A percentile compares a stretch with the other conserved stretches of the same genome.
Conservation (phyloP, 2,113 vertebrate species). For the Heteronetta atricapilla region DNA sequence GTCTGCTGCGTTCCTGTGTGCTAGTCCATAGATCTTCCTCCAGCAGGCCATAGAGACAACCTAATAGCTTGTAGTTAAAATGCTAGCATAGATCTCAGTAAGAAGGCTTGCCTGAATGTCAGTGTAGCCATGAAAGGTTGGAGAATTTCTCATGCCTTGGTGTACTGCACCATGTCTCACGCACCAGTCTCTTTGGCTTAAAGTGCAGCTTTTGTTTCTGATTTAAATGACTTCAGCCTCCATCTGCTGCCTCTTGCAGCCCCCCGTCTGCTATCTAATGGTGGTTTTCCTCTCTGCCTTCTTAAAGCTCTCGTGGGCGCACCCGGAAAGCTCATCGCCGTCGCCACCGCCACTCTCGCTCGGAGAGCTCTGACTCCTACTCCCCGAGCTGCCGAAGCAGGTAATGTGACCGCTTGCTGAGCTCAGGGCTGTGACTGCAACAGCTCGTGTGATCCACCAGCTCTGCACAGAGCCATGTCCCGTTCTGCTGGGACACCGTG, state of each 20-base stretch:
- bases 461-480: not conserved
- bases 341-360: constrained; percentile 80
- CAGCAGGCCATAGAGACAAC: not conserved
- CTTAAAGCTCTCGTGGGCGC: constrained; percentile 83
- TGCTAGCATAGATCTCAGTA: not conserved
- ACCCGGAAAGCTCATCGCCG: constrained; percentile 79
- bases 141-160: not conserved
- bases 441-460: not conserved
- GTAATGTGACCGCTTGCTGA: constrained; percentile 35
- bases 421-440: not conserved
- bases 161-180: not conserved
- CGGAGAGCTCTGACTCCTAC: constrained; percentile 80
- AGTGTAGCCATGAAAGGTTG: not conserved
- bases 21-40: not conserved
- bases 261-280: not conserved
- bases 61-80: not conserved
- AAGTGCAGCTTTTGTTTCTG: not conserved
- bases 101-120: not conserved
- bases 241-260: not conserved
- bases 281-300: not conserved
- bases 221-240: not conserved
- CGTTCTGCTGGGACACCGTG: not conserved
- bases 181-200: not conserved
- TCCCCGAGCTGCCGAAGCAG: constrained; percentile 84
- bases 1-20: not conserved